Evolutionary conservation across 2,113 vertebrate species (phyloP), one percentile per base, ranked within the genome.

Genomic region (Hylia prasina): DNA sequence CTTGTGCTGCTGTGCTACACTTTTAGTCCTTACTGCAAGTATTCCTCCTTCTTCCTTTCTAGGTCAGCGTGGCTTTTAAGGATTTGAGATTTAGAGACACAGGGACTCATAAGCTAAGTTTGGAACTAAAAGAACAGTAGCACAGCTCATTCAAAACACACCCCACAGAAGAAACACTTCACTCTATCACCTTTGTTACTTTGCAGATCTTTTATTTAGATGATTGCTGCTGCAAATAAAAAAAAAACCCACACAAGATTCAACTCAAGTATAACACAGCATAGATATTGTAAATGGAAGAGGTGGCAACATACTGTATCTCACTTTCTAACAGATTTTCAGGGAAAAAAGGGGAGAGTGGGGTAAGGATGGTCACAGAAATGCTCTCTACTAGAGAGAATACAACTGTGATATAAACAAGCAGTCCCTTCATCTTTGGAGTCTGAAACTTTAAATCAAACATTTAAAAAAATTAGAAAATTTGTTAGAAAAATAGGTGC

Each of bases 121-220:
- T 9, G 51, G 44, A 76, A 22, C 53, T 28, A 9, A 15, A 77
- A 28, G 21, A 28, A 8, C 48, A 87, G 21, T 24, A 72, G 42
- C 17, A 33, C 3, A 56, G 30, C 23, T 60, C 28, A 37, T 2
- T n/a, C 27, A 85, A 37, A 82, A 54, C 11, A 45, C 4, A 44
- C 6, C 11, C 7, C 37, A 11, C 19, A 13, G 65, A 88, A 50
- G 63, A 73, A 92, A 64, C 8, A 33, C 54, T 42, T 13, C 53
- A 93, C 69, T 77, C 66, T 30, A 57, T 37, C 0, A 1, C 40
- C 89, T 77, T 76, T 70, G 64, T 83, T 72, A 96, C 96, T 94
- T 95, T 79, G 86, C 95, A 96, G 86, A 90, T 95, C 96, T 97
- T 97, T 97, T 97, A 97, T 97, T 97, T 78, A 79, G 48, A 47